Evolutionary conservation across 2,888 invertebrate species (phyloP).

Genomic region (Salticus scenicus): DNA sequence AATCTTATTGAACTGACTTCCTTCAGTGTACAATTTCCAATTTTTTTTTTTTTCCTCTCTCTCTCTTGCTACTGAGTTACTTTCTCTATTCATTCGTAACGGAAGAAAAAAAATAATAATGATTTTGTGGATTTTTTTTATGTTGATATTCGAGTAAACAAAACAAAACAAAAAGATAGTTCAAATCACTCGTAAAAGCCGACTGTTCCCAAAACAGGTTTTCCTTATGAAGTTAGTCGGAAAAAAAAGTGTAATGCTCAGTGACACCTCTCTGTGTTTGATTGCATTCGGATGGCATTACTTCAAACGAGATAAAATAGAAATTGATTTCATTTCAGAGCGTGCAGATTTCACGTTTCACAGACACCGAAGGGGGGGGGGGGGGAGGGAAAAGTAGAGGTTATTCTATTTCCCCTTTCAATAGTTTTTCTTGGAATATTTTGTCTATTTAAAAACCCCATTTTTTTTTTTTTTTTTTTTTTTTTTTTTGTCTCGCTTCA

Average conservation of each 20-base stretch:
- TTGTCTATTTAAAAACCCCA: no score
- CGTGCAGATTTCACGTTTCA: not conserved
- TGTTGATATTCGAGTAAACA: not conserved
- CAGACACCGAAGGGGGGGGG: not conserved
- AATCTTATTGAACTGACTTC: not conserved
- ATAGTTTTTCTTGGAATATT: no score
- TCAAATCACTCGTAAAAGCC: not conserved
- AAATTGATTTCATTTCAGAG: not conserved
- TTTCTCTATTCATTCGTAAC: conserved; percentile 8
- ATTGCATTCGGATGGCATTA: not conserved
- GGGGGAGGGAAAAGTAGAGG: no score
- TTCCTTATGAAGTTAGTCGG: not conserved
- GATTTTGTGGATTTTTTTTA: not conserved
- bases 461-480: no score
- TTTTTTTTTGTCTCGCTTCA: no score
- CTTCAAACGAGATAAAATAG: not conserved
- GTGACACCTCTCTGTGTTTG: not conserved
- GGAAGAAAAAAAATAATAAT: not conserved
- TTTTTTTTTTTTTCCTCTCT: not conserved
- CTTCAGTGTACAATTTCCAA: not conserved
- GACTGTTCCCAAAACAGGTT: not conserved
- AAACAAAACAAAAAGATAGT: not conserved
- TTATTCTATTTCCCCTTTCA: no score
- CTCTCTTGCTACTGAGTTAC: not conserved
- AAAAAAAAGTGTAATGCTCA: not conserved